These are phyloP conservation scores for Sorex fumeus DNA, from an alignment of 2,113 vertebrate species.

Conservation along the genomic window DNA sequence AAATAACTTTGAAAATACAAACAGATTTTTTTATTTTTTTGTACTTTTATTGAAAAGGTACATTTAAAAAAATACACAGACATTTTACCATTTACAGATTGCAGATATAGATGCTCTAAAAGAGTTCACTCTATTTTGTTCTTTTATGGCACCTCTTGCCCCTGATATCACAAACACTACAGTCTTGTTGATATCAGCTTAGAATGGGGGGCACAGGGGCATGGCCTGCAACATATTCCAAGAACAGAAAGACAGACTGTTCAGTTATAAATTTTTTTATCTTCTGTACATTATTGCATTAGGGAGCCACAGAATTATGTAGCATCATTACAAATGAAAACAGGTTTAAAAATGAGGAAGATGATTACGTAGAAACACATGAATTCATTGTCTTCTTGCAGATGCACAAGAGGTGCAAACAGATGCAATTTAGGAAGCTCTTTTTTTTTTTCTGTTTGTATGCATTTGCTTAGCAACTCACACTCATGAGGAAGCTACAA, in stretches of 20 bases:
- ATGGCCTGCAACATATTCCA: constrained; percentile 88
- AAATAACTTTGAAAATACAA: constrained; percentile 73
- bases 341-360: constrained; percentile 87
- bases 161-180: constrained; percentile 87
- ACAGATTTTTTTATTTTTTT: constrained; percentile 84
- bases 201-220: constrained; percentile 84
- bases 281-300: constrained; percentile 97
- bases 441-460: constrained; percentile 84
- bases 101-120: constrained; percentile 90
- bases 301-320: constrained; percentile 90
- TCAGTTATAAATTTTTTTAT: constrained; percentile 91
- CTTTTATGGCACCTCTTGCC: constrained; percentile 84
- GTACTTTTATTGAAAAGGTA: constrained; percentile 94
- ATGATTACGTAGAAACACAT: constrained; percentile 87
- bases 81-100: constrained; percentile 92
- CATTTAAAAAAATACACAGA: constrained; percentile 94
- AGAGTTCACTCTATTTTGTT: constrained; percentile 85
- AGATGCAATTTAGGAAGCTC: constrained; percentile 87
- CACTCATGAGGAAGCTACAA: constrained; percentile 84
- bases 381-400: constrained; percentile 85
- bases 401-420: constrained; percentile 82
- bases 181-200: constrained; percentile 87
- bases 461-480: constrained; percentile 87
- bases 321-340: constrained; percentile 90
- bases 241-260: constrained; percentile 90